Conservation (phyloP, 2,888 invertebrate species). For the Morpho achilles region DNA sequence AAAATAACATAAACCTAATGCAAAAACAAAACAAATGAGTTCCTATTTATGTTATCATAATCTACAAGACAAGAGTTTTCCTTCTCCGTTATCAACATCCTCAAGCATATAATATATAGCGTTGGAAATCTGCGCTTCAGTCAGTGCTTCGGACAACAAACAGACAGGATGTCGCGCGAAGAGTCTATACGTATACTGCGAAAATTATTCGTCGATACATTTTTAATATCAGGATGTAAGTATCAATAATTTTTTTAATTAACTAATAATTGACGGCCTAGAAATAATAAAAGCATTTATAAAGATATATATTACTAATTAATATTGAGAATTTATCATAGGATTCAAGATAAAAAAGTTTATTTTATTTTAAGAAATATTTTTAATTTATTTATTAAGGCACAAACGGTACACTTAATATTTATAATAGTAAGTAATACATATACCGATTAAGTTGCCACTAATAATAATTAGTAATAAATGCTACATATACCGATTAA, state of each 20-base stretch:
- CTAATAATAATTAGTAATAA: too few relatives aligned
- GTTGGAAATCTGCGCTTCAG: neutral
- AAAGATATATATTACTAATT: too few relatives aligned
- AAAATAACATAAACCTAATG: neutral
- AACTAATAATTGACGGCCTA: too few relatives aligned
- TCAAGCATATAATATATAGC: slow-evolving; percentile 11
- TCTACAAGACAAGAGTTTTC: slow-evolving; percentile 10
- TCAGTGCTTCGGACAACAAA: slow-evolving; percentile 3
- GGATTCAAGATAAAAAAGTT: too few relatives aligned
- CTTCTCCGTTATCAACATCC: slow-evolving; percentile 12
- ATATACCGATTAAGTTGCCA: too few relatives aligned
- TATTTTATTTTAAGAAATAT: too few relatives aligned
- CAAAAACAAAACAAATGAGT: slow-evolving; percentile 9
- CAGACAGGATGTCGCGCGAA: slow-evolving; percentile 18
- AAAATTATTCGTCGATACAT: slow-evolving; percentile 19
- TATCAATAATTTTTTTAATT: neutral
- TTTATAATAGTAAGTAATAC: too few relatives aligned
- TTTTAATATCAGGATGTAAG: slow-evolving; percentile 20
- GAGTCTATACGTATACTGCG: slow-evolving; percentile 17
- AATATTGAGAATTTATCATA: too few relatives aligned
- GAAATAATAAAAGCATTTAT: too few relatives aligned
- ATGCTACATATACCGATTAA: too few relatives aligned
- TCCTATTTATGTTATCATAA: slow-evolving; percentile 17
- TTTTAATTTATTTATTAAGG: too few relatives aligned
- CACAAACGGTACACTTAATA: too few relatives aligned